Base-by-base conservation (phyloP, 2,888 invertebrate genomes). In the Augochlorella aurata region DNA sequence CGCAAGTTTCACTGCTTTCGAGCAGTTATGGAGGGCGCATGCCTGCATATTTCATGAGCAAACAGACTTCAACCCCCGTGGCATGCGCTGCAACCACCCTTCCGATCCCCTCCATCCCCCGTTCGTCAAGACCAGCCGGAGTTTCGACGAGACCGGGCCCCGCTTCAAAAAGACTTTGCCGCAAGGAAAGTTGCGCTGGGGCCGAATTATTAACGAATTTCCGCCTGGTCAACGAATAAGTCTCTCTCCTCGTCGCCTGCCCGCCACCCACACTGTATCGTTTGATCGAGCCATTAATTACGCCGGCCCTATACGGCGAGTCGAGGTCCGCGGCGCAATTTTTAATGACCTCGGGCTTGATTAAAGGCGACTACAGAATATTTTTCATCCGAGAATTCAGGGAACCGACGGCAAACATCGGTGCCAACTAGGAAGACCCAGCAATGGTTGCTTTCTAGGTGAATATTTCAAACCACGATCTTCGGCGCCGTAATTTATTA, bases 1-100 rank as follows among this genome's bases (percentile, higher is more conserved):
- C 92, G 92, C 91, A 90, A 92, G 90, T 91, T 91, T 88, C 89
- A 85, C 83, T 84, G 87, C 90, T 89, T 90, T 85, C 90, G 88
- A 91, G 89, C 89, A 90, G 89, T 90, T 88, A 88, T 86, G 90
- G 90, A 92, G 91, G 91, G 91, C 90, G 91, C 90, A 90, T 89
- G 91, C 86, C 90, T 93, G 92, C 92, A 92, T 92, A 93, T 93
- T 93, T 92, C 90, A 92, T 92, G 91, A 92, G 92, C 92, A 93
- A 93, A 92, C 88, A 92, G 91, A 91, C 91, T 91, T 91, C 88
- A 89, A 85, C 85, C 90, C 84, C 85, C 84, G 78, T 77, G 81
- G 87, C 87, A 79, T 87, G 84, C 84, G 81, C 84, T 82, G 84
- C 87, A 83, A 84, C 85, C 82, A 73, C 65, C 82, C 76, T 66